phyloP scores from a whole-genome alignment of 2,113 vertebrate genomes.

The Okapia johnstoni region DNA sequence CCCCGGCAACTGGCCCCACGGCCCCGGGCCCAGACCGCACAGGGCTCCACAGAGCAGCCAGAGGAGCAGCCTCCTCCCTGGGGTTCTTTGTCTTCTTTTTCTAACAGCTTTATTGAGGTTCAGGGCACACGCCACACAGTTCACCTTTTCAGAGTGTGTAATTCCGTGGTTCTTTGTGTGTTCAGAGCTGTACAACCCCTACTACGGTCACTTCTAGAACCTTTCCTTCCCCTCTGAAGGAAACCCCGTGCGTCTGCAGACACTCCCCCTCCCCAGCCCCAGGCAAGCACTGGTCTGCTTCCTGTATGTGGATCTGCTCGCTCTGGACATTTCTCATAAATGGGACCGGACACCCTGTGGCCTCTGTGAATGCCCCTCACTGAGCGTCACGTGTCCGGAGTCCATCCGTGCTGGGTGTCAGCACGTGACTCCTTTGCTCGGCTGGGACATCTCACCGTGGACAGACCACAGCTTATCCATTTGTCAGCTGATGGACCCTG shows the following conservation, averaged over 20 bases:
- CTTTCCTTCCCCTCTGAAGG: not conserved
- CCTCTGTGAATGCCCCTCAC: not conserved
- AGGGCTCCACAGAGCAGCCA: not conserved
- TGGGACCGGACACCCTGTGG: not conserved
- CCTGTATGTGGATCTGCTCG: not conserved
- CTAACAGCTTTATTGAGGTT: not conserved
- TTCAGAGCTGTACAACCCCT: accelerated
- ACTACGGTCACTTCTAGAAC: not conserved
- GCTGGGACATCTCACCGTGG: accelerated
- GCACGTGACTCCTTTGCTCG: accelerated
- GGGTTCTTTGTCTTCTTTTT: not conserved
- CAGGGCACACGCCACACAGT: accelerated
- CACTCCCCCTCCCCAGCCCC: not conserved
- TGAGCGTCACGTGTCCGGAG: accelerated
- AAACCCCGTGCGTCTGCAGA: accelerated
- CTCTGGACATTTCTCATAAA: not conserved
- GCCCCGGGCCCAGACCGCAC: accelerated
- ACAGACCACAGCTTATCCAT: accelerated
- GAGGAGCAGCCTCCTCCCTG: no score
- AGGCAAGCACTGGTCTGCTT: not conserved
- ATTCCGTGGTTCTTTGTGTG: accelerated
- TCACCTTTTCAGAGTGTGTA: accelerated
- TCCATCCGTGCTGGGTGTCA: accelerated
- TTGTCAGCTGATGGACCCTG: accelerated
- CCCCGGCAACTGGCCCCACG: not conserved